phyloP scores from a whole-genome alignment of 2,888 invertebrate species.

The Ctena decussata region DNA sequence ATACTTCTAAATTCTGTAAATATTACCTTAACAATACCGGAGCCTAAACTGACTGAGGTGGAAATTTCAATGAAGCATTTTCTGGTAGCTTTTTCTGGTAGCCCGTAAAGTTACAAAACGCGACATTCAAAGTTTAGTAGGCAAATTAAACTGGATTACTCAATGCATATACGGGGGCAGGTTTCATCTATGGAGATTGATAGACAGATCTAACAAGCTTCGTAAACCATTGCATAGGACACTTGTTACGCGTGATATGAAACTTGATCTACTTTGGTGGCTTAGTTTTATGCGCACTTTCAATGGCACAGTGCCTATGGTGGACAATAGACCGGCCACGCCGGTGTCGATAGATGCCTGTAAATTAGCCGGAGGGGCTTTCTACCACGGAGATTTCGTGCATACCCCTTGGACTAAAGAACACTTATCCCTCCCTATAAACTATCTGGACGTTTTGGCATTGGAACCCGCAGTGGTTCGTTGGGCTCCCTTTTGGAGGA shows the following conservation, averaged over 20 bases:
- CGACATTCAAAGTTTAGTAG: slow-evolving; percentile 15
- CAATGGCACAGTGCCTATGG: background rate
- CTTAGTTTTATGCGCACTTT: background rate
- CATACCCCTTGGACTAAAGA: background rate
- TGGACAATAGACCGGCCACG: background rate
- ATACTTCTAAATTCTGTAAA: background rate
- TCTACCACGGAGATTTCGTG: slow-evolving; percentile 13
- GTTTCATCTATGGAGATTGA: slow-evolving; percentile 1
- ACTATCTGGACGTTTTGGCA: slow-evolving; percentile 8
- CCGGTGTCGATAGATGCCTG: background rate
- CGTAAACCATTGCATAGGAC: background rate
- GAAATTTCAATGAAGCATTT: background rate
- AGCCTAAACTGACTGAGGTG: background rate
- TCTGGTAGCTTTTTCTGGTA: background rate
- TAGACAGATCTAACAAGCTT: background rate
- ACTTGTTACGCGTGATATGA: slow-evolving; percentile 10
- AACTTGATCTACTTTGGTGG: background rate
- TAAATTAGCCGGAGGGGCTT: too few species aligned
- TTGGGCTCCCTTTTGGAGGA: background rate
- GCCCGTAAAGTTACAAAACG: background rate
- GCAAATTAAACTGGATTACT: slow-evolving; percentile 20
- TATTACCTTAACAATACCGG: background rate
- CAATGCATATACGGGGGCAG: slow-evolving; percentile 16
- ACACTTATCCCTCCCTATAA: slow-evolving; percentile 1
- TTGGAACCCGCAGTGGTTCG: background rate